A percentile compares a stretch with the other conserved stretches of the same genome.
Conservation (phyloP, 2,797 vertebrate species). For the Microctenopoma lineatum region DNA sequence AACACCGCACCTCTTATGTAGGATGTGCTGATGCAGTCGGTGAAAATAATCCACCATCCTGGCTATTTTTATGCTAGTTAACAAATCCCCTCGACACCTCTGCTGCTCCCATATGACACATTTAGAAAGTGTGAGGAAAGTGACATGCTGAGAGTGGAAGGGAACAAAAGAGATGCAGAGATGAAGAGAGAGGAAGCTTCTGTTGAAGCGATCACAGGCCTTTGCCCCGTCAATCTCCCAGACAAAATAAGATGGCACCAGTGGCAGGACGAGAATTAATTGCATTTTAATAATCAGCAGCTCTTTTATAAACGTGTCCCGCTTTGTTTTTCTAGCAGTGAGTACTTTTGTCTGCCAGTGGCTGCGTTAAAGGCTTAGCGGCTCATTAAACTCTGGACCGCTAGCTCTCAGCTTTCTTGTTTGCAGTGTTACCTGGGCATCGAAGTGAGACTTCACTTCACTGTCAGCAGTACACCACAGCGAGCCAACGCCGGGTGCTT, state of each 20-base stretch:
- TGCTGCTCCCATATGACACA: slow-evolving; percentile 2
- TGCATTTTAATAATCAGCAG: slow-evolving; percentile 60
- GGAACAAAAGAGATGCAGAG: slow-evolving; percentile 7
- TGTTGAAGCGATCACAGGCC: slow-evolving; percentile 34
- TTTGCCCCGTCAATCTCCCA: slow-evolving; percentile 34
- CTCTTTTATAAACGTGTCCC: slow-evolving; percentile 41
- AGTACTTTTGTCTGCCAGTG: slow-evolving; percentile 16
- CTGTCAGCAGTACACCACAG: slow-evolving; percentile 3
- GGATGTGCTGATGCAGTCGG: slow-evolving; percentile 43
- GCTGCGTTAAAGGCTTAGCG: slow-evolving; percentile 54
- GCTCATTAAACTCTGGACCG: slow-evolving; percentile 43
- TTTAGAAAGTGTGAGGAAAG: slow-evolving; percentile 12
- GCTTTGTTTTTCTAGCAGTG: slow-evolving; percentile 26
- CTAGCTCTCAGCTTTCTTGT: slow-evolving; percentile 23
- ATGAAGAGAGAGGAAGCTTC: slow-evolving; percentile 21
- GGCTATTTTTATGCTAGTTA: slow-evolving; percentile 41
- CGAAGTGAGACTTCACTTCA: slow-evolving; percentile 25
- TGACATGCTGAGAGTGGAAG: background rate
- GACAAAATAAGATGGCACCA: slow-evolving; percentile 46
- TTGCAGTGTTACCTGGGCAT: slow-evolving; percentile 39
- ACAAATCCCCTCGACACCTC: slow-evolving; percentile 29
- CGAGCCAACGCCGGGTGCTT: slow-evolving; percentile 8
- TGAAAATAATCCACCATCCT: slow-evolving; percentile 38
- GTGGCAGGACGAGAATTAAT: slow-evolving; percentile 53
- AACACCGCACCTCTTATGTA: slow-evolving; percentile 65